Evolutionary conservation across 2,113 vertebrate genomes (phyloP).

Genomic region (Poeciliopsis turrubarensis): DNA sequence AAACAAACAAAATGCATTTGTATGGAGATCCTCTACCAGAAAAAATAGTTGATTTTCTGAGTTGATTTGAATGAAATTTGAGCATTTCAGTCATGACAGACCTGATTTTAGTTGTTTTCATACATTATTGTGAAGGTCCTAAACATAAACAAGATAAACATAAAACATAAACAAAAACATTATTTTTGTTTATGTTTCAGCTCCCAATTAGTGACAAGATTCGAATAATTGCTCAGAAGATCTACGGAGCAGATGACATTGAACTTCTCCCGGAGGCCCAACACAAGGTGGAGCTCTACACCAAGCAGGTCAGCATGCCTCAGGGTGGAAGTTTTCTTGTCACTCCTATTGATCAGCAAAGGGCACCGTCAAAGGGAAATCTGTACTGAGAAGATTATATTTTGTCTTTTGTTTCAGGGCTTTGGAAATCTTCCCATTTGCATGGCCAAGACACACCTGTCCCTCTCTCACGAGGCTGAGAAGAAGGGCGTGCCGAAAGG

Average conservation of each 20-base stretch:
- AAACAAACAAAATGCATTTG: background rate
- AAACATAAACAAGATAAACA: too few relatives aligned
- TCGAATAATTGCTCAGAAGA: constrained; percentile 91
- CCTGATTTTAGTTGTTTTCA: background rate
- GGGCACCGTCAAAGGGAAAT: background rate
- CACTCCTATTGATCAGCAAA: background rate
- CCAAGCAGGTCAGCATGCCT: constrained; percentile 86
- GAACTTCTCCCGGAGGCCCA: constrained; percentile 93
- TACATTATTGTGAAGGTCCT: too few relatives aligned
- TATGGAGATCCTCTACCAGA: background rate
- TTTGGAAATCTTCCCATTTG: constrained; percentile 93
- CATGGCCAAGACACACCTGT: constrained; percentile 99
- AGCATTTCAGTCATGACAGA: background rate
- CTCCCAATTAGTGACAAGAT: constrained; percentile 92
- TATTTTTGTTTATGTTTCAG: constrained; percentile 62
- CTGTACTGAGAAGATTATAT: background rate
- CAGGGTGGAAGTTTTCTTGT: background rate
- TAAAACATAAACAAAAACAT: too few relatives aligned
- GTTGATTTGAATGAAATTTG: too few relatives aligned
- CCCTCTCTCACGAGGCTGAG: constrained; percentile 94
- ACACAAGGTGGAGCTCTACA: constrained; percentile 90
- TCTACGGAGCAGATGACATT: constrained; percentile 94
- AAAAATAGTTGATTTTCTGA: background rate
- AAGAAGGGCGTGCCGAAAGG: constrained; percentile 92
- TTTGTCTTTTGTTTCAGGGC: constrained; percentile 78